Conservation (phyloP, 2,888 invertebrate species). For the Agrypnus murinus region DNA sequence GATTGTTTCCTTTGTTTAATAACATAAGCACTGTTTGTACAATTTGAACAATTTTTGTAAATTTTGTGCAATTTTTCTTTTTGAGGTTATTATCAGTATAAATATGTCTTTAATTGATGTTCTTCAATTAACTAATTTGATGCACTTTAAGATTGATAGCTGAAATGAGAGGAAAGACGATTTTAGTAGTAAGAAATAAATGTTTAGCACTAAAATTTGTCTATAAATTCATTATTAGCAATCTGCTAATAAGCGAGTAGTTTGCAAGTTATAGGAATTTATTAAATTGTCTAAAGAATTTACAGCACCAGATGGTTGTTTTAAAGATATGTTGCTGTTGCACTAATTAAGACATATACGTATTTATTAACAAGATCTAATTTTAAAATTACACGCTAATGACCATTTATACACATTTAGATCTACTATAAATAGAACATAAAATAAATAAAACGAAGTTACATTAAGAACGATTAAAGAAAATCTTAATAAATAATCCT, state of each 20-base stretch:
- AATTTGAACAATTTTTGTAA: not conserved
- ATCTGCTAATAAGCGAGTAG: slow-evolving; percentile 12
- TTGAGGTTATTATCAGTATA: too few species aligned
- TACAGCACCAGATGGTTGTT: slow-evolving; percentile 32
- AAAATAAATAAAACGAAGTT: not conserved
- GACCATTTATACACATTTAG: slow-evolving; percentile 19
- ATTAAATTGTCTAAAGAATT: slow-evolving; percentile 39
- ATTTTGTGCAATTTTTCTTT: too few species aligned
- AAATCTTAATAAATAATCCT: too few species aligned
- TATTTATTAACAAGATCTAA: slow-evolving; percentile 33
- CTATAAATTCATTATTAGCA: slow-evolving; percentile 10
- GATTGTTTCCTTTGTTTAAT: not conserved
- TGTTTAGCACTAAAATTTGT: slow-evolving; percentile 37
- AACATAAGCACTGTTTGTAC: not conserved
- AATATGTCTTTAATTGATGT: too few species aligned
- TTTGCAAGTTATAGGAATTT: slow-evolving; percentile 31
- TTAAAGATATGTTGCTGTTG: slow-evolving; percentile 24
- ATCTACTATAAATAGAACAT: slow-evolving; percentile 25
- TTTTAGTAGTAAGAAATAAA: slow-evolving; percentile 35
- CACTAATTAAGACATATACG: slow-evolving; percentile 35
- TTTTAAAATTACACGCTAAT: slow-evolving; percentile 31
- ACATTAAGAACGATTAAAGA: not conserved
- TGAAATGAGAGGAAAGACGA: slow-evolving; percentile 6
- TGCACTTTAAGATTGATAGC: too few species aligned
- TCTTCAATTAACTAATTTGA: too few species aligned